Conservation (phyloP, 2,797 vertebrate genomes). For the Gouania willdenowi region DNA sequence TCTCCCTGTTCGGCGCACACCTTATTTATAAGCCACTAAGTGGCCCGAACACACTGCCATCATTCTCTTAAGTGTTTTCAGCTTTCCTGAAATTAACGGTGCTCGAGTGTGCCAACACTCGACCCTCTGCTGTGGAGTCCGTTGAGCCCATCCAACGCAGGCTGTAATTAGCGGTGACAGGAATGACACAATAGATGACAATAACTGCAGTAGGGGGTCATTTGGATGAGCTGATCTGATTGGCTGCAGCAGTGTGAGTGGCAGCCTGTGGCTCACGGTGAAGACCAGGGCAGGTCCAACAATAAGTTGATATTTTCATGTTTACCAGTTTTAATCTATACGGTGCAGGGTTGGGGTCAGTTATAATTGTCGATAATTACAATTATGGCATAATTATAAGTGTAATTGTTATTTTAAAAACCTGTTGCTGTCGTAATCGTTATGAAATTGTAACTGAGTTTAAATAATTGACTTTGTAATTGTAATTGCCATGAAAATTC, state of each 20-base stretch:
- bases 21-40: slow-evolving; percentile 69
- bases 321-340: too few relatives aligned
- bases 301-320: too few relatives aligned
- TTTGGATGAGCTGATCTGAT: slow-evolving; percentile 38
- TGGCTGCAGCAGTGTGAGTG: slow-evolving; percentile 16
- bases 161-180: slow-evolving; percentile 50
- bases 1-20: slow-evolving; percentile 47
- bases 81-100: slow-evolving; percentile 33
- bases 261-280: background rate
- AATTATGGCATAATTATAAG: too few relatives aligned
- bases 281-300: too few relatives aligned
- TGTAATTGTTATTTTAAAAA: too few relatives aligned
- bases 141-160: slow-evolving; percentile 17
- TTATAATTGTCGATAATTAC: too few relatives aligned
- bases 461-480: too few relatives aligned
- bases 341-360: too few relatives aligned
- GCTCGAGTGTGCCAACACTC: slow-evolving; percentile 2
- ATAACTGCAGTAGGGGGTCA: slow-evolving; percentile 24
- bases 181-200: slow-evolving; percentile 47
- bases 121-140: slow-evolving; percentile 20
- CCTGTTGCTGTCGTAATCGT: too few relatives aligned
- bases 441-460: too few relatives aligned
- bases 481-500: too few relatives aligned
- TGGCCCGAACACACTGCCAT: slow-evolving; percentile 32
- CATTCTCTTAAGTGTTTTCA: slow-evolving; percentile 56